A percentile compares a stretch with the other conserved stretches of the same genome.
phyloP scores from a whole-genome alignment of 2,113 vertebrate species.

The Stercorarius parasiticus region DNA sequence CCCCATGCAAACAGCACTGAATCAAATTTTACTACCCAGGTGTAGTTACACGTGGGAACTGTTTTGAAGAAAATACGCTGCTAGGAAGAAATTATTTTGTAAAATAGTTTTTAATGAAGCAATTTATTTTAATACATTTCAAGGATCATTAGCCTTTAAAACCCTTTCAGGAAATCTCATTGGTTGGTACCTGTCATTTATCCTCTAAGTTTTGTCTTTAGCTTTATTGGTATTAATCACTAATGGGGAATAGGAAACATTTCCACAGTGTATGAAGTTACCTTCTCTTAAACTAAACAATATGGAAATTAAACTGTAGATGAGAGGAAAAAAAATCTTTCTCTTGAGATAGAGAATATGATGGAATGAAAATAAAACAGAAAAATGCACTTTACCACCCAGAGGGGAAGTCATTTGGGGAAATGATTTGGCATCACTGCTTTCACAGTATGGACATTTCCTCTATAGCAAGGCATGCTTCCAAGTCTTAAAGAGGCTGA shows the following conservation, averaged over 20 bases:
- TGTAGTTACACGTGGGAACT: conserved; percentile 32
- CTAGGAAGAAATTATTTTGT: conserved; percentile 52
- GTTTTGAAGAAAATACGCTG: conserved; percentile 33
- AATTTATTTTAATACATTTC: conserved; percentile 63
- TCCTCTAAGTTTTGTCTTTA: conserved; percentile 7
- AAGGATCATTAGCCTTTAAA: conserved; percentile 59
- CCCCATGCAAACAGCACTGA: neutral
- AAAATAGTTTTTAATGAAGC: conserved; percentile 70
- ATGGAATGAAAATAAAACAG: conserved; percentile 65
- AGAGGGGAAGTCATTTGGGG: conserved; percentile 15
- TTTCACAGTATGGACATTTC: conserved; percentile 52
- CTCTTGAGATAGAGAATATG: conserved; percentile 25
- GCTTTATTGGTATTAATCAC: conserved; percentile 47
- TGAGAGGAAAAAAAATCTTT: neutral
- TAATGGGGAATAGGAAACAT: conserved; percentile 20
- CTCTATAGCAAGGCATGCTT: conserved; percentile 23
- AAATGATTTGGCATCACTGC: conserved; percentile 41
- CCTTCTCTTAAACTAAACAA: conserved; percentile 45
- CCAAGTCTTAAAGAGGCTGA: conserved; percentile 45
- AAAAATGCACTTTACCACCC: conserved; percentile 64
- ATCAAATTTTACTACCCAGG: conserved; percentile 59
- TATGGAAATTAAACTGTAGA: conserved; percentile 31
- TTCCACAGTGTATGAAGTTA: conserved; percentile 53
- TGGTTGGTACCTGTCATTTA: conserved; percentile 52
- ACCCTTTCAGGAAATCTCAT: conserved; percentile 50